Evolutionary conservation across 1,140 invertebrate species (phyloP).

Genomic region (Fopius arisanus): DNA sequence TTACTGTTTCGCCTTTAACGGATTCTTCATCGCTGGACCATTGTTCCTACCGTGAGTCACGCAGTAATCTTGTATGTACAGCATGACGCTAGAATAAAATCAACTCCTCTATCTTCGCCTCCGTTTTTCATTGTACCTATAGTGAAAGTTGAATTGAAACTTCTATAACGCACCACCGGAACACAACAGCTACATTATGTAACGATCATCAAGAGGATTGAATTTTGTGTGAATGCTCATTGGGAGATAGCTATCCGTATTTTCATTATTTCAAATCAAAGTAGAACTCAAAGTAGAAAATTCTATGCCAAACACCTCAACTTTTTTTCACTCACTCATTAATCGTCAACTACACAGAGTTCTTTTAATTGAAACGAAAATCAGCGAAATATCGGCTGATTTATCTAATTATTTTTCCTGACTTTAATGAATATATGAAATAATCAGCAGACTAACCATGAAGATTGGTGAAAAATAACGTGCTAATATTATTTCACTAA

Average conservation of each 20-base stretch:
- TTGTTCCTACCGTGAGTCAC: slow-evolving; percentile 6
- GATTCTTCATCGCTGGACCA: slow-evolving; percentile 28
- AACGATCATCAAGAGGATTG: neutral
- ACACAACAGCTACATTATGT: neutral
- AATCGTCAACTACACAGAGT: too few relatives aligned
- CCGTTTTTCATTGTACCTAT: slow-evolving; percentile 6
- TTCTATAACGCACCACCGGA: slow-evolving; percentile 11
- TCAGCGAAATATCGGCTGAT: too few relatives aligned
- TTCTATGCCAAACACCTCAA: neutral
- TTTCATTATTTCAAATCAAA: neutral
- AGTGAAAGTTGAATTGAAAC: slow-evolving; percentile 15
- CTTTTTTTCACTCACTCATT: too few relatives aligned
- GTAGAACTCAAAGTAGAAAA: neutral
- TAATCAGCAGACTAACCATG: too few relatives aligned
- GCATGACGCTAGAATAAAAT: neutral
- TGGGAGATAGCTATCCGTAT: neutral
- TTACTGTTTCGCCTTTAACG: slow-evolving; percentile 33
- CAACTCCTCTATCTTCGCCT: slow-evolving; percentile 11
- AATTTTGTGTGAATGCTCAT: neutral
- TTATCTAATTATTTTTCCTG: too few relatives aligned
- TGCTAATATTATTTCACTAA: neutral
- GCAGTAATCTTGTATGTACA: neutral
- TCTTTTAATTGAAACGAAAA: too few relatives aligned
- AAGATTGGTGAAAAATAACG: too few relatives aligned
- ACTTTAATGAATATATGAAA: too few relatives aligned